Conservation (phyloP, 2,888 invertebrate species). For the Pristionchus mayeri region DNA sequence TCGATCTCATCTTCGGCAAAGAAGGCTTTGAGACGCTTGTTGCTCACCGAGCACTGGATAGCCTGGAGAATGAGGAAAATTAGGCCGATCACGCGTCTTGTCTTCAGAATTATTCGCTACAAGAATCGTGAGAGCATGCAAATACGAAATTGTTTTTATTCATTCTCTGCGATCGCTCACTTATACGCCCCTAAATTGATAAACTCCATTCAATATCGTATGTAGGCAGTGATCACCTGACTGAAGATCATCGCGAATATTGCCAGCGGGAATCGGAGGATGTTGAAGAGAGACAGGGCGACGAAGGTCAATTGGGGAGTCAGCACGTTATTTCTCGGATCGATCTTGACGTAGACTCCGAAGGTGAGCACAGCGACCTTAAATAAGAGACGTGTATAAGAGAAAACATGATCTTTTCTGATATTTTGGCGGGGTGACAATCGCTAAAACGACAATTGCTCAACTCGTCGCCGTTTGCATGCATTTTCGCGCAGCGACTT, state of each 20-base stretch:
- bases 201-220: not conserved
- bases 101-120: no score
- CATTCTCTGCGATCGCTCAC: not conserved
- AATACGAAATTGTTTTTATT: not conserved
- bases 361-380: conserved; percentile 88
- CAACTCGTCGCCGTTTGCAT: no score
- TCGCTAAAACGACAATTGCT: no score
- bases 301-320: conserved; percentile 85
- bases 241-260: conserved; percentile 81
- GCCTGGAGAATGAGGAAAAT: no score
- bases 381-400: conserved; percentile 41
- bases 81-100: no score
- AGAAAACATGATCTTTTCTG: no score
- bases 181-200: not conserved
- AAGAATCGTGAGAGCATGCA: no score
- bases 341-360: conserved; percentile 85
- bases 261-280: conserved; percentile 88
- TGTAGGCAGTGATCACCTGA: conserved; percentile 44
- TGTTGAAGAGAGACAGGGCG: conserved; percentile 88
- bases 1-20: conserved; percentile 75
- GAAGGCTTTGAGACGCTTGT: conserved; percentile 72
- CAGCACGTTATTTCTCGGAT: conserved; percentile 82
- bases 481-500: no score
- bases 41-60: conserved; percentile 71
- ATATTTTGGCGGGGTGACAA: no score